Percentiles rank a stretch among this genome's conserved stretches.
Evolutionary conservation across 35 echinoderm and acorn worm genomes (phyloP).

Genomic region (Lytechinus variegatus): DNA sequence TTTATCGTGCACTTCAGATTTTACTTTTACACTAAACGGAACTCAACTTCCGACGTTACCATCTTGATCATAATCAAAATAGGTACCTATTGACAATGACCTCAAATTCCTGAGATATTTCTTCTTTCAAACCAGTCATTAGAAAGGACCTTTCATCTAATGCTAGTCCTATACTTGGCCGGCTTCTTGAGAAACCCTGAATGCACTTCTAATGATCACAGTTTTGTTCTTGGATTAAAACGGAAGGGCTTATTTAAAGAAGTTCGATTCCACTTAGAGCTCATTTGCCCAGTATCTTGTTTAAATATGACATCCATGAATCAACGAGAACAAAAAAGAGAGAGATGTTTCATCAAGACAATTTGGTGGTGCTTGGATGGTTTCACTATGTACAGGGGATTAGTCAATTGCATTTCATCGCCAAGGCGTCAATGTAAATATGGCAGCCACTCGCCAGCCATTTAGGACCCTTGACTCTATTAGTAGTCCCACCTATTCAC

Average conservation of each 20-base stretch:
- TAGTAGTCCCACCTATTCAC: neutral
- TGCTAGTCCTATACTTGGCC: neutral
- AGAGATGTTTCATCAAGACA: neutral
- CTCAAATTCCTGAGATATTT: neutral
- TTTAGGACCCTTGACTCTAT: constrained; percentile 16
- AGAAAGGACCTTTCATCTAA: neutral
- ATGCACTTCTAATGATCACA: constrained; percentile 20
- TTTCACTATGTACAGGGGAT: neutral
- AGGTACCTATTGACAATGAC: neutral
- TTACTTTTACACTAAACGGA: too few species aligned
- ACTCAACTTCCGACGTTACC: too few species aligned
- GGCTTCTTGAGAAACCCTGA: neutral
- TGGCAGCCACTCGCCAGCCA: neutral
- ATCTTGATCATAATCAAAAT: neutral
- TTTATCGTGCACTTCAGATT: too few species aligned
- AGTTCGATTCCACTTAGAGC: neutral
- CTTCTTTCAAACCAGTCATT: neutral
- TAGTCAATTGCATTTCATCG: constrained; percentile 33
- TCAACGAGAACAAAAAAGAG: neutral
- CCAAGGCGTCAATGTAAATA: neutral
- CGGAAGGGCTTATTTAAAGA: neutral
- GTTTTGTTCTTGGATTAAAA: constrained; percentile 25
- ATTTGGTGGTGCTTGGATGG: neutral
- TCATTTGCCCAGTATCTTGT: neutral
- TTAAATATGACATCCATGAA: neutral